These are phyloP conservation scores for Pleuronectes platessa DNA, from an alignment of 2,113 vertebrate genomes.

Conservation along the genomic window DNA sequence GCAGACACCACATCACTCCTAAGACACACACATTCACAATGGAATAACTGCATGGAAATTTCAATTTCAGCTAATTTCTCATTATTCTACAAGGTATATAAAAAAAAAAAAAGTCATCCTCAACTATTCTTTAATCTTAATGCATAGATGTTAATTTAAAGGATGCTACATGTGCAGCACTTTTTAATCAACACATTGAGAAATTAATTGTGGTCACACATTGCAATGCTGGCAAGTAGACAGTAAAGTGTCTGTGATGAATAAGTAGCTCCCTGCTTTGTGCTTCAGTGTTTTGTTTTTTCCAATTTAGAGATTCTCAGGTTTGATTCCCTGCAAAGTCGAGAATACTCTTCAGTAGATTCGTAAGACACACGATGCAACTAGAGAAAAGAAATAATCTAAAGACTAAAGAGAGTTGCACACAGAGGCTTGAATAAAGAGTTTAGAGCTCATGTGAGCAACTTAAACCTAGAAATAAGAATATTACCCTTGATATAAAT, in stretches of 20 bases:
- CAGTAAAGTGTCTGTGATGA: conserved; percentile 54
- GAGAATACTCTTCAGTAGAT: conserved; percentile 46
- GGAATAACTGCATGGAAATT: conserved; percentile 38
- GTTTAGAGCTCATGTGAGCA: conserved; percentile 51
- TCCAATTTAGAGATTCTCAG: conserved; percentile 54
- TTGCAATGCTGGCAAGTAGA: conserved; percentile 43
- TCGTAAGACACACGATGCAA: conserved; percentile 17
- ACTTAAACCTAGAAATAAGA: conserved; percentile 39
- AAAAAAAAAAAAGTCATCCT: neutral
- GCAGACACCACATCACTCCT: conserved; percentile 27
- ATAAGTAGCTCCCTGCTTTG: conserved; percentile 66
- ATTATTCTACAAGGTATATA: conserved; percentile 27
- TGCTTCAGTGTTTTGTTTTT: conserved; percentile 56
- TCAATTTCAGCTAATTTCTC: conserved; percentile 18
- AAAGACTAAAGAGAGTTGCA: conserved; percentile 47
- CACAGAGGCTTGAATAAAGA: conserved; percentile 55
- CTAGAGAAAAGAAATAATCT: conserved; percentile 18
- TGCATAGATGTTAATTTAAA: conserved; percentile 70
- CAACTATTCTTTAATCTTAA: conserved; percentile 53
- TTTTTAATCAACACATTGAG: conserved; percentile 5
- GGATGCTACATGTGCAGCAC: conserved; percentile 54
- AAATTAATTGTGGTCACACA: conserved; percentile 44
- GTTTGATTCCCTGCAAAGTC: conserved; percentile 59
- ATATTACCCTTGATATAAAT: conserved; percentile 67
- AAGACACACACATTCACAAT: conserved; percentile 48